Percentiles rank a stretch among this genome's conserved stretches.
These are phyloP conservation scores for Alentia gelatinosa DNA, from an alignment of 2,888 invertebrate species.

Conservation along the genomic window DNA sequence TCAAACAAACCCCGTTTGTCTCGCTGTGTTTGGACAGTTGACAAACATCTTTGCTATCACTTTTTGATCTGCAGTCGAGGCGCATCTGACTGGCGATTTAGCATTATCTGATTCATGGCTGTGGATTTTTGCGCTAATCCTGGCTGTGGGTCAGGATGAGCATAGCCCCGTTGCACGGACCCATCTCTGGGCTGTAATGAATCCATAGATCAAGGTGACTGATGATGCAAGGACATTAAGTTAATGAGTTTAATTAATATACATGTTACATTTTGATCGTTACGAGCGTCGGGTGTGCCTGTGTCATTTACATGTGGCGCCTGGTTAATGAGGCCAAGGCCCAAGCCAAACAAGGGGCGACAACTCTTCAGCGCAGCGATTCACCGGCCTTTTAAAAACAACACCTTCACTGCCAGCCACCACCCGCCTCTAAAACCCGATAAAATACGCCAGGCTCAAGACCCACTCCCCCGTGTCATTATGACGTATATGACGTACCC, in stretches of 20 bases:
- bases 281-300: not conserved
- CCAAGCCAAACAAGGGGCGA: not conserved
- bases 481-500: not conserved
- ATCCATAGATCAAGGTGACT: conserved; percentile 24
- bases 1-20: not conserved
- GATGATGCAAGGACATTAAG: conserved; percentile 45
- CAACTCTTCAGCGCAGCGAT: conserved; percentile 27
- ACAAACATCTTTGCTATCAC: conserved; percentile 39
- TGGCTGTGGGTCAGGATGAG: not conserved
- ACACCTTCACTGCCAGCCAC: not conserved
- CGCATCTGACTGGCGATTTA: not conserved
- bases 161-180: not conserved
- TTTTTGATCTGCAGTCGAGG: conserved; percentile 20
- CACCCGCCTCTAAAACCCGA: not conserved
- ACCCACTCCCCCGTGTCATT: not conserved
- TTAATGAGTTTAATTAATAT: conserved; percentile 53
- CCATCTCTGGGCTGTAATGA: not conserved
- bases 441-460: not conserved
- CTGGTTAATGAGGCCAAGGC: not conserved
- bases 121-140: conserved; percentile 18
- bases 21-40: not conserved
- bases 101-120: conserved; percentile 48
- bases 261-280: conserved; percentile 53
- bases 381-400: not conserved
- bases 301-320: conserved; percentile 46